Evolutionary conservation across 2,888 invertebrate species (phyloP).

Genomic region (Lordiphosa andalusiaca): DNA sequence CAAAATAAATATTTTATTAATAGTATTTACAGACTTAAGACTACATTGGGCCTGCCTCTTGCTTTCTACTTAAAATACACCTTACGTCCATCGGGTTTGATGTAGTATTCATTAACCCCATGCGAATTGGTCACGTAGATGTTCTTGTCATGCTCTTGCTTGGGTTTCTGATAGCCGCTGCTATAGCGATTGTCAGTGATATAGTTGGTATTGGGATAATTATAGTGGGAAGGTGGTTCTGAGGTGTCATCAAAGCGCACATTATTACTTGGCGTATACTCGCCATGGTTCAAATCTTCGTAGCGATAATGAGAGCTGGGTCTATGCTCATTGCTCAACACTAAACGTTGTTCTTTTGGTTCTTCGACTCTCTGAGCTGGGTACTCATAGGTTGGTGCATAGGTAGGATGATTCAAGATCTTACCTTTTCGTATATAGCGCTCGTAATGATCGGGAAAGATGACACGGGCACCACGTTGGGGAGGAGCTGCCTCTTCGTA

Average conservation of each 20-base stretch:
- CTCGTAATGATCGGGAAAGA: slow-evolving; percentile 81
- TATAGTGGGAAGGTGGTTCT: slow-evolving; percentile 36
- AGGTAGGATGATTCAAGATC: slow-evolving; percentile 74
- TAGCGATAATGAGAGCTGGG: slow-evolving; percentile 48
- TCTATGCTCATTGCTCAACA: slow-evolving; percentile 58
- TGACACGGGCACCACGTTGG: slow-evolving; percentile 73
- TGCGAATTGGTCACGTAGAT: slow-evolving; percentile 77
- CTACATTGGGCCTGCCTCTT: slow-evolving; percentile 39
- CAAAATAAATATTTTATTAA: slow-evolving; percentile 55
- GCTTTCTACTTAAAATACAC: slow-evolving; percentile 48
- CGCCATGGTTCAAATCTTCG: slow-evolving; percentile 54
- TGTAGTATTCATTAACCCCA: slow-evolving; percentile 77
- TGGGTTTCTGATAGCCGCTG: slow-evolving; percentile 40
- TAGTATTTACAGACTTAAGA: slow-evolving; percentile 54
- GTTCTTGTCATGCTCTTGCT: slow-evolving; percentile 71
- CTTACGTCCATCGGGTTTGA: slow-evolving; percentile 75
- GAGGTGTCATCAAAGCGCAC: slow-evolving; percentile 32
- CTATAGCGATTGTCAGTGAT: slow-evolving; percentile 62
- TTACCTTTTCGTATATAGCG: slow-evolving; percentile 71
- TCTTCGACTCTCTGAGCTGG: slow-evolving; percentile 24
- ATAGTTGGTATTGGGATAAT: slow-evolving; percentile 66
- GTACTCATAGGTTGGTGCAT: slow-evolving; percentile 59
- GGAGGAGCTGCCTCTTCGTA: slow-evolving; percentile 59
- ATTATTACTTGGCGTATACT: slow-evolving; percentile 44
- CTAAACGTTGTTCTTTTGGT: slow-evolving; percentile 51